Evolutionary conservation across 23 tunicate species (phyloP).

Genomic region (Halocynthia roretzi): DNA sequence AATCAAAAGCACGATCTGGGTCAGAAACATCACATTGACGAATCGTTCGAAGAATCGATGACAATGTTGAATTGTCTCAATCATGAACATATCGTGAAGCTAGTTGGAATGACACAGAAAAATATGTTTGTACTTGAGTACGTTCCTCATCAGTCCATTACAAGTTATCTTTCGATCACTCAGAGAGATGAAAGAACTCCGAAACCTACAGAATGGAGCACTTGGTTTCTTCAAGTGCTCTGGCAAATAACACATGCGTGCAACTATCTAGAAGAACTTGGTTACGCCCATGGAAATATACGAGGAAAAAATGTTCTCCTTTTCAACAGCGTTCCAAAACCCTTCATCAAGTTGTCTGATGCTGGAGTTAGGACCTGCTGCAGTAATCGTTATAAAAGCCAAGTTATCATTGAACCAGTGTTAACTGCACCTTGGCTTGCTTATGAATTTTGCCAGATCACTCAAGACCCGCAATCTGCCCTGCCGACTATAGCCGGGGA

Average conservation of each 20-base stretch:
- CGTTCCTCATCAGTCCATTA: slow-evolving; percentile 51
- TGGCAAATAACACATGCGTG: slow-evolving; percentile 88
- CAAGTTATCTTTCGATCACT: slow-evolving; percentile 15
- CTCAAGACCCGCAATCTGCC: background rate
- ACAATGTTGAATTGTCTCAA: slow-evolving; percentile 30
- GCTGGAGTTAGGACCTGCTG: slow-evolving; percentile 57
- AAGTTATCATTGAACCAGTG: slow-evolving; percentile 35
- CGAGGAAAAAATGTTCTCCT: slow-evolving; percentile 74
- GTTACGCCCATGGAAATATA: slow-evolving; percentile 65
- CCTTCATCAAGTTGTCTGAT: slow-evolving; percentile 67
- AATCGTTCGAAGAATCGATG: slow-evolving; percentile 56
- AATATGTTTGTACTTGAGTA: slow-evolving; percentile 55
- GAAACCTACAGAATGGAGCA: slow-evolving; percentile 5
- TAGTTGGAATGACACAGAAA: slow-evolving; percentile 37
- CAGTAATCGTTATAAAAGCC: background rate
- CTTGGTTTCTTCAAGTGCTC: slow-evolving; percentile 51
- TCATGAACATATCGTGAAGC: slow-evolving; percentile 59
- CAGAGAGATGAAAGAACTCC: background rate
- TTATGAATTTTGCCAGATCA: slow-evolving; percentile 51
- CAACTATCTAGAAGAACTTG: slow-evolving; percentile 62
- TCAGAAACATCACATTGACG: slow-evolving; percentile 38
- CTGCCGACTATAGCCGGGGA: slow-evolving; percentile 43
- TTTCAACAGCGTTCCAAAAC: slow-evolving; percentile 42
- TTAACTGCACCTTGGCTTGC: slow-evolving; percentile 87
- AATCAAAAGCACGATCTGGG: slow-evolving; percentile 30